Conservation (phyloP, 2,888 invertebrate genomes). For the Orthonychiurus folsomi region DNA sequence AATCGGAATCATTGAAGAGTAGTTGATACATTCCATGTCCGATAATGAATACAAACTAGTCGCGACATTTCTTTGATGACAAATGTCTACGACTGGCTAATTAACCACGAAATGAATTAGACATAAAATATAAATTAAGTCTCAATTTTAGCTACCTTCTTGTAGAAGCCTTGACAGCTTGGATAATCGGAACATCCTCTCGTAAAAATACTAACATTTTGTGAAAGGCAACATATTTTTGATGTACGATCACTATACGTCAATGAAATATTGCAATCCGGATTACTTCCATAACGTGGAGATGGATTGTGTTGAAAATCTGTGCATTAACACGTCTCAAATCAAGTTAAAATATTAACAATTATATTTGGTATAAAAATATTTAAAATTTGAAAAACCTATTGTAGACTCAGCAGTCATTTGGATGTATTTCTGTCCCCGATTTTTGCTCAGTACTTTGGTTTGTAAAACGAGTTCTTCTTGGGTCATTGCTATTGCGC, state of each 20-base stretch:
- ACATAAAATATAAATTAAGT: too few relatives aligned
- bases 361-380: too few relatives aligned
- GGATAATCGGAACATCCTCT: not conserved
- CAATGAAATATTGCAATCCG: not conserved
- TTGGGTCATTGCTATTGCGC: not conserved
- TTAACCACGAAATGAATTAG: too few relatives aligned
- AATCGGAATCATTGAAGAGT: not conserved
- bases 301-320: not conserved
- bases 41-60: too few relatives aligned
- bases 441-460: not conserved
- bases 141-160: not conserved
- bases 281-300: not conserved
- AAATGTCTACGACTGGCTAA: too few relatives aligned
- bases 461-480: not conserved
- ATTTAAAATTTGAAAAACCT: not conserved
- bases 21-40: not conserved
- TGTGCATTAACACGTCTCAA: too few relatives aligned
- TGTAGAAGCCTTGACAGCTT: slow-evolving; percentile 1
- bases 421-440: too few relatives aligned
- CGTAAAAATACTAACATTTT: not conserved
- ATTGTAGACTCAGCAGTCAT: too few relatives aligned
- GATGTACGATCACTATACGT: not conserved
- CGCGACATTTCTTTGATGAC: too few relatives aligned
- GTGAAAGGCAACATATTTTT: not conserved
- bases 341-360: too few relatives aligned